phyloP scores from a whole-genome alignment of 2,797 vertebrate genomes.

The Zenarchopterus dispar region DNA sequence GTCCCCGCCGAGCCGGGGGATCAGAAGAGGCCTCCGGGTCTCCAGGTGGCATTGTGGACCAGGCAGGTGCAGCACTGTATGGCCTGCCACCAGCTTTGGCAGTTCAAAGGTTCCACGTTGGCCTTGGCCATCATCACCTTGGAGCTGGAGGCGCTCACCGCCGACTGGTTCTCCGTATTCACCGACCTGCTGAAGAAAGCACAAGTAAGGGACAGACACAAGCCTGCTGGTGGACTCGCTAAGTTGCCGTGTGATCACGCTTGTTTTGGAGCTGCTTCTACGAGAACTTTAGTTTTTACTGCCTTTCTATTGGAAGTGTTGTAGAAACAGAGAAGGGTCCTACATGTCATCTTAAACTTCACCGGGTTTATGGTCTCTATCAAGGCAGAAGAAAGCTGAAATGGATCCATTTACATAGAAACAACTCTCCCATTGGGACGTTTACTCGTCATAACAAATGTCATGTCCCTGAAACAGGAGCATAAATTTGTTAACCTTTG shows the following conservation, averaged over 20 bases:
- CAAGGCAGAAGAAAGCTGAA: too few relatives aligned
- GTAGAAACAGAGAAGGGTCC: too few relatives aligned
- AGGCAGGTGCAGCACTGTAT: slow-evolving; percentile 98
- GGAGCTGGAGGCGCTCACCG: slow-evolving; percentile 90
- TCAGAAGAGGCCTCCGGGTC: slow-evolving; percentile 93
- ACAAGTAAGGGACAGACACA: slow-evolving; percentile 81
- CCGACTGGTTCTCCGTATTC: slow-evolving; percentile 88
- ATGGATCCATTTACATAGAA: too few relatives aligned
- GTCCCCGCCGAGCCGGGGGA: slow-evolving; percentile 17
- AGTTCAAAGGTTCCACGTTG: slow-evolving; percentile 96
- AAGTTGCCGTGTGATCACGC: background rate
- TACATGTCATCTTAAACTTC: too few relatives aligned
- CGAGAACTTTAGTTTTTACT: too few relatives aligned
- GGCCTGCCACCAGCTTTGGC: slow-evolving; percentile 98
- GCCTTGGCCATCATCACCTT: slow-evolving; percentile 99
- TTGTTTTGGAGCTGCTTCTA: background rate
- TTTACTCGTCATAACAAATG: too few relatives aligned
- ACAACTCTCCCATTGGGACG: too few relatives aligned
- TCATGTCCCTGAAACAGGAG: too few relatives aligned
- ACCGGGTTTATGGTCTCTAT: too few relatives aligned
- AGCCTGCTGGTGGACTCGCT: background rate
- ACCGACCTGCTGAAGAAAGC: slow-evolving; percentile 94
- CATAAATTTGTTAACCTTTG: too few relatives aligned
- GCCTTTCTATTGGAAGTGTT: too few relatives aligned
- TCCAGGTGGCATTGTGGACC: slow-evolving; percentile 93